phyloP scores from a whole-genome alignment of 2,113 vertebrate genomes.

The Gopherus flavomarginatus region DNA sequence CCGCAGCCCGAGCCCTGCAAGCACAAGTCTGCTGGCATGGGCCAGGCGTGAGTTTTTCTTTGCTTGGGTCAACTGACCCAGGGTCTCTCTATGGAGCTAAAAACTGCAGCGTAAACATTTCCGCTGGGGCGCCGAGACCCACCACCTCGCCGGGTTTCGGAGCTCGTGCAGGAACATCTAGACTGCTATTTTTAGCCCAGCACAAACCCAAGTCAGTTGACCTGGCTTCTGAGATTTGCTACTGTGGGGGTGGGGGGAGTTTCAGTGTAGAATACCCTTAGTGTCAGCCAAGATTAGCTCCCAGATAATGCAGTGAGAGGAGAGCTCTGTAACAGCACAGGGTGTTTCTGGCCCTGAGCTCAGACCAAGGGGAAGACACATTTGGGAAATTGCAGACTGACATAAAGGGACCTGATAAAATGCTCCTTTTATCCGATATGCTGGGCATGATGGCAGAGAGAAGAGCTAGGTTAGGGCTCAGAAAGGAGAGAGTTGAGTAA shows the following conservation, averaged over 20 bases:
- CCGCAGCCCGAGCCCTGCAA: too few relatives aligned
- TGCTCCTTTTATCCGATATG: background rate
- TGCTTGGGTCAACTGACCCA: background rate
- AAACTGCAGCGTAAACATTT: background rate
- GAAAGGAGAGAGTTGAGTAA: background rate
- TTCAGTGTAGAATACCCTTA: background rate
- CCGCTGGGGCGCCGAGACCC: background rate
- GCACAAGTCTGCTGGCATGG: background rate
- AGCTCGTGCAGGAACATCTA: background rate
- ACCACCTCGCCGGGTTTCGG: background rate
- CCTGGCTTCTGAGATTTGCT: background rate
- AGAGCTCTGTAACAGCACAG: background rate
- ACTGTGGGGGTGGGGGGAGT: too few relatives aligned
- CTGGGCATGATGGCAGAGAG: background rate
- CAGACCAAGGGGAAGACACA: accelerated
- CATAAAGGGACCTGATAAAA: background rate
- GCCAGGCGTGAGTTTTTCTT: background rate
- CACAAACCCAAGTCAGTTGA: background rate
- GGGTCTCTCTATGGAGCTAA: background rate
- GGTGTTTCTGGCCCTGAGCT: background rate
- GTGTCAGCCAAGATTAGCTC: background rate
- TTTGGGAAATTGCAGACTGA: background rate
- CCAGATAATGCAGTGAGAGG: background rate
- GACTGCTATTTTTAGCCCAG: background rate
- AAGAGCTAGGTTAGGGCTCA: background rate